phyloP scores from a whole-genome alignment of 2,113 vertebrate species.

The Danionella cerebrum region DNA sequence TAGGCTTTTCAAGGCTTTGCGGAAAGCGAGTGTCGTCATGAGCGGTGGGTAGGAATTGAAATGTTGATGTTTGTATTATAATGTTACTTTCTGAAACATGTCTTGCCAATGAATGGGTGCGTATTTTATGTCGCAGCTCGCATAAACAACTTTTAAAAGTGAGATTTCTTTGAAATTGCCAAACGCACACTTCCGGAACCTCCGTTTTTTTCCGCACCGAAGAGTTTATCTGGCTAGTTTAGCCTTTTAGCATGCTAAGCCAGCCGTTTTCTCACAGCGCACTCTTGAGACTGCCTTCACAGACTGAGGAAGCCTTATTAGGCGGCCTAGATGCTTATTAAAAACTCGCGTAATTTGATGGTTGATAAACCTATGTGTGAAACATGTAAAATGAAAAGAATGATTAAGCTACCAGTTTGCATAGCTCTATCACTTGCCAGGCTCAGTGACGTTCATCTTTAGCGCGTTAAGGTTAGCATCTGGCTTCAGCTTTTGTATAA shows the following conservation, averaged over 20 bases:
- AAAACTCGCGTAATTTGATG: background rate
- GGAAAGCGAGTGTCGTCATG: slow-evolving; percentile 79
- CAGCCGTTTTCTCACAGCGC: slow-evolving; percentile 13
- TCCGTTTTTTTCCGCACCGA: slow-evolving; percentile 63
- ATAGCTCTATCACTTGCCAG: background rate
- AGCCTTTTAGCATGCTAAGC: slow-evolving; percentile 42
- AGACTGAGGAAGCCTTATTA: background rate
- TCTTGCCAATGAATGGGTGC: slow-evolving; percentile 4
- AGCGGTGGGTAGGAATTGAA: slow-evolving; percentile 80
- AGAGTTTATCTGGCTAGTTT: slow-evolving; percentile 66
- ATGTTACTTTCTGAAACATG: slow-evolving; percentile 60
- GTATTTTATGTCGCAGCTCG: background rate
- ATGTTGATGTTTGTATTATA: slow-evolving; percentile 71
- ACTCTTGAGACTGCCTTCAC: background rate
- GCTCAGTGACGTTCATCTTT: background rate
- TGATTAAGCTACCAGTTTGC: background rate
- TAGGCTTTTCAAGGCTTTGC: slow-evolving; percentile 62
- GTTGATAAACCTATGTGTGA: background rate
- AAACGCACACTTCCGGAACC: slow-evolving; percentile 60
- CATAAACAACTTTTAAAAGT: slow-evolving; percentile 30
- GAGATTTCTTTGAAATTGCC: slow-evolving; percentile 15
- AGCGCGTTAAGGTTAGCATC: slow-evolving; percentile 19
- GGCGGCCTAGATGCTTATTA: background rate
- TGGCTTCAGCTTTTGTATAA: background rate
- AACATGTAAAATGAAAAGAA: background rate